Evolutionary conservation across 2,797 vertebrate genomes (phyloP), one percentile per base, ranked within the genome.

Genomic region (Diceros bicornis): DNA sequence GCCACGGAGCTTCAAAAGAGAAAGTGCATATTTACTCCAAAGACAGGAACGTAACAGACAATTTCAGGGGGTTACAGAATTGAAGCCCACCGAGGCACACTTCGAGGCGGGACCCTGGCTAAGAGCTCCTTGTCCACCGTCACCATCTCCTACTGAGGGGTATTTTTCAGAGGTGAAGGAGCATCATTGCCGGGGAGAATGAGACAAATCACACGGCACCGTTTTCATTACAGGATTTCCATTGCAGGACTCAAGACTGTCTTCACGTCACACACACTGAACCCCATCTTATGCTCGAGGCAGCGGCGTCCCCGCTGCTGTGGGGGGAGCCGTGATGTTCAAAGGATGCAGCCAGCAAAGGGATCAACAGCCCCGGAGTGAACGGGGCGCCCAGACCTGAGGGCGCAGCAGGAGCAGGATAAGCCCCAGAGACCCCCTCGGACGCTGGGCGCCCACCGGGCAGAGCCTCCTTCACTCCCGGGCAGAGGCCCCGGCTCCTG

Each of bases 401-500:
- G 50, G 21, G 20, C 17, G 18, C 6, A 71, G 34, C 27, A 59
- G 25, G 3, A 44, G 47, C 57, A 21, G 4, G 27, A 86, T 20
- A 17, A 75, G 21, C 37, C 32, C 47, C 50, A 29, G 0, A 55
- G 37, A n/a, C 14, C 34, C 75, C 34, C 8, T 29, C 1, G 0
- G 8, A 34, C 13, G 37, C 52, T 50, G n/a, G 34, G 29, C 9
- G 1, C 6, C 66, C 12, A 4, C 13, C 0, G 0, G 41, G 84
- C 21, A 89, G 72, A 14, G 50, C 50, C 12, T 79, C 41, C 64
- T 55, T 66, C 7, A 23, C 12, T 7, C 7, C 44, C 64, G 61
- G 59, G 34, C 34, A 20, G n/a, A n/a, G 50, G 44, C 16, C 69
- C 66, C 52, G 23, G 47, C 2, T 72, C 85, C 69, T 4, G 13